These are phyloP conservation scores for Panzeria rudis DNA, from an alignment of 2,888 invertebrate genomes.

Conservation along the genomic window DNA sequence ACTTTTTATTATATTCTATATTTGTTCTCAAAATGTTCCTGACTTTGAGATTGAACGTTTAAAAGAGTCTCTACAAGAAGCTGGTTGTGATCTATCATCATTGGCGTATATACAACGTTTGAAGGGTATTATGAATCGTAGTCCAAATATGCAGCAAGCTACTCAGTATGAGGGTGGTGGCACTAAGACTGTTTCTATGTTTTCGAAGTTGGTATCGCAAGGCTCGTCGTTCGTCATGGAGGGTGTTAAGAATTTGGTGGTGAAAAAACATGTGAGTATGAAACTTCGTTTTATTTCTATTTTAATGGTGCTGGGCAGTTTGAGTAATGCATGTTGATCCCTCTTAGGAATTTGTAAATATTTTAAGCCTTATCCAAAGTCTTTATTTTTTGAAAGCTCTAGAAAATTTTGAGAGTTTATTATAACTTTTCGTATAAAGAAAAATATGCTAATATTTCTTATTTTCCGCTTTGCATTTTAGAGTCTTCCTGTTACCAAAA, in stretches of 20 bases:
- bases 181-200: conserved; percentile 98
- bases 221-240: conserved; percentile 99
- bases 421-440: too few species aligned
- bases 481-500: conserved; percentile 97
- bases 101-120: conserved; percentile 96
- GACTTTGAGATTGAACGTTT: conserved; percentile 94
- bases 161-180: conserved; percentile 96
- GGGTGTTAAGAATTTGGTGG: conserved; percentile 99
- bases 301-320: too few species aligned
- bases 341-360: too few species aligned
- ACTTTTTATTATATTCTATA: conserved; percentile 95
- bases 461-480: conserved; percentile 80
- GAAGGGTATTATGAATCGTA: conserved; percentile 86
- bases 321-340: neutral
- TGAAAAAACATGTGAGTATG: conserved; percentile 95
- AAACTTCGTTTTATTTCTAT: neutral
- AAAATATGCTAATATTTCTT: too few species aligned
- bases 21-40: conserved; percentile 91
- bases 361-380: too few species aligned
- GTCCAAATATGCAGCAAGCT: conserved; percentile 84
- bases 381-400: too few species aligned
- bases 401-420: too few species aligned
- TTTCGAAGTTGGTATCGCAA: conserved; percentile 97
- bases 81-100: conserved; percentile 93
- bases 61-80: conserved; percentile 89